Evolutionary conservation across 2,797 vertebrate genomes (phyloP).

Genomic region (Peromyscus eremicus): DNA sequence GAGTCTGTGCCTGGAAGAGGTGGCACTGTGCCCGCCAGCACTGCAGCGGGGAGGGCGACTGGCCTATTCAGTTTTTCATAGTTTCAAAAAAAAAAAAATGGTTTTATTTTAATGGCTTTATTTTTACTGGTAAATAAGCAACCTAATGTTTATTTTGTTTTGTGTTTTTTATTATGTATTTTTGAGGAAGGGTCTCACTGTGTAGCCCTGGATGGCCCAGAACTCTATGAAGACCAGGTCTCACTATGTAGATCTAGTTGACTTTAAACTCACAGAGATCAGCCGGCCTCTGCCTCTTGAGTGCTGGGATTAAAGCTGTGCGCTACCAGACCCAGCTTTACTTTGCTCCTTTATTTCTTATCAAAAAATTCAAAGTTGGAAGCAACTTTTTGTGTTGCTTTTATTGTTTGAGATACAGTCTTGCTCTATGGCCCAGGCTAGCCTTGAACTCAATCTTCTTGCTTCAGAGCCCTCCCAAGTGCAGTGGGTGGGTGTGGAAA

Average conservation of each 20-base stretch:
- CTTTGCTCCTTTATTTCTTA: neutral
- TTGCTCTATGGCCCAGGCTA: neutral
- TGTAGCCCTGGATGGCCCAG: neutral
- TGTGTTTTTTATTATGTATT: neutral
- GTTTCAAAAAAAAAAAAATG: neutral
- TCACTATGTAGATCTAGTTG: neutral
- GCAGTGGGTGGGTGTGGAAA: neutral
- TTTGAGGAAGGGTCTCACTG: neutral
- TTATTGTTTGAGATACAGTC: neutral
- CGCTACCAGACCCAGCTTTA: neutral
- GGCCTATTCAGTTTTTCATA: neutral
- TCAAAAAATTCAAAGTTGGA: neutral
- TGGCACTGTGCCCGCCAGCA: neutral
- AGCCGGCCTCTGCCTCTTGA: neutral
- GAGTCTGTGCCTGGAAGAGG: neutral
- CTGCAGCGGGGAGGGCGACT: neutral
- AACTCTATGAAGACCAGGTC: neutral
- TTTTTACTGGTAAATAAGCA: constrained; percentile 40
- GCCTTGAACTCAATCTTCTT: neutral
- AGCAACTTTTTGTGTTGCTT: constrained; percentile 1
- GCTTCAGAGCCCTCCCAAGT: neutral
- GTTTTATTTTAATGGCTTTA: constrained; percentile 13
- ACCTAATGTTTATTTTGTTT: neutral
- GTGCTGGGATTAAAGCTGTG: neutral
- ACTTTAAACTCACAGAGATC: neutral